Base-by-base conservation (phyloP, 2,888 invertebrate species). In the Pandemis heparana region DNA sequence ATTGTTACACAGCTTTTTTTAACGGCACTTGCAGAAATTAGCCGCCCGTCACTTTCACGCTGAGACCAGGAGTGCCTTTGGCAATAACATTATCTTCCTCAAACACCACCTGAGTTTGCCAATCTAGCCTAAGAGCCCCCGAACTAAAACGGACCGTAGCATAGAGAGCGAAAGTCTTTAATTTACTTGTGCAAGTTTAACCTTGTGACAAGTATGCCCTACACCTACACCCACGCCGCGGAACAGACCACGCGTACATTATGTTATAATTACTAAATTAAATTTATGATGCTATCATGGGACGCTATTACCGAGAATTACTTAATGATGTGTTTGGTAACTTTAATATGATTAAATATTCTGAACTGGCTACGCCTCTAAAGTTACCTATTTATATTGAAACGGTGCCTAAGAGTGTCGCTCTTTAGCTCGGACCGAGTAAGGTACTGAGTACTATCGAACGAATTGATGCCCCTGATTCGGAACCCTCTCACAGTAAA, bases 21-120 rank as follows among this genome's bases (percentile, higher is more conserved):
- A 23, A 23, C 56, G 23, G 12, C 23, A 23, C 10, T 23, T 3
- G 56, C 0, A 18, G 2, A 16, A 53, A 53, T 53, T 53, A 18
- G 8, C n/a, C 16, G 53, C 56, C 56, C 23, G 56, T 56, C 56
- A 56, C 56, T 56, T 56, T 56, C 56, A 23, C 56, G 56, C 5
- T 56, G 56, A 56, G 56, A 23, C 38, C n/a, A 51, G 64, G 43
- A 62, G 60, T 60, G 39, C 48, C 67, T 75, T 74, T 70, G 59
- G 70, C 61, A 69, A 74, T 61, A 61, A 68, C 63, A 73, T 74
- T 59, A 63, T 48, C 68, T 70, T 67, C 51, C 48, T 62, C 60
- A 66, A 65, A 75, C 74, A 61, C 61, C 59, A 64, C 63, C 56
- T 73, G 72, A 41, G 48, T 71, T n/a, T 60, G 59, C 59, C 63